These are phyloP conservation scores for Microplitis manilae DNA, from an alignment of 2,888 invertebrate genomes.

Conservation along the genomic window DNA sequence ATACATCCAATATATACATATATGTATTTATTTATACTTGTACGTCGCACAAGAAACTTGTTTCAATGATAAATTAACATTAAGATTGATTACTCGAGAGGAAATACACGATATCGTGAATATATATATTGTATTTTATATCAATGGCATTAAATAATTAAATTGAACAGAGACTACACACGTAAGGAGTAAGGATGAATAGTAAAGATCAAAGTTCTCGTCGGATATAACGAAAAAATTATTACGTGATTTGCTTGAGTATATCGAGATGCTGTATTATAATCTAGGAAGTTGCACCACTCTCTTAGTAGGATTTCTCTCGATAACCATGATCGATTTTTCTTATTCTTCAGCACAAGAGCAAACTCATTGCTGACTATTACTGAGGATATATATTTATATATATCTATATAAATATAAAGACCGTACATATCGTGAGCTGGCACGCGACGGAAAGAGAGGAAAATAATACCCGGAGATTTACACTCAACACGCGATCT, in stretches of 20 bases:
- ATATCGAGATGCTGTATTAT: slow-evolving; percentile 26
- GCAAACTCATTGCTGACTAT: background rate
- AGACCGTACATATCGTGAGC: slow-evolving; percentile 13
- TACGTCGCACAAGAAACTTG: slow-evolving; percentile 34
- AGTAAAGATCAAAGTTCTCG: slow-evolving; percentile 15
- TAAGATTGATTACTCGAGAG: slow-evolving; percentile 45
- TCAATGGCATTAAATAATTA: slow-evolving; percentile 11
- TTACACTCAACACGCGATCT: slow-evolving; percentile 47
- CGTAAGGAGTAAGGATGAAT: background rate
- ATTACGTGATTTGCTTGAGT: slow-evolving; percentile 25
- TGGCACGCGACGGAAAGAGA: slow-evolving; percentile 46
- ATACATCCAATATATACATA: background rate
- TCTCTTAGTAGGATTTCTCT: slow-evolving; percentile 20
- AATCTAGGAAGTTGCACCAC: slow-evolving; percentile 15
- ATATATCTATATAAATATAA: background rate
- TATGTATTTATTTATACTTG: background rate
- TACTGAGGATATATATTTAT: background rate
- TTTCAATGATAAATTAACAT: slow-evolving; percentile 44
- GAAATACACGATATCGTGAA: background rate
- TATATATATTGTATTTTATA: background rate
- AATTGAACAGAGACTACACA: background rate
- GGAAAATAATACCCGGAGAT: slow-evolving; percentile 45
- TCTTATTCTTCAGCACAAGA: background rate
- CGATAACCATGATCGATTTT: slow-evolving; percentile 31
- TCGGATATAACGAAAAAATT: slow-evolving; percentile 18